Base-by-base conservation (phyloP, 2,797 vertebrate genomes). In the Chiroxiphia lanceolata region DNA sequence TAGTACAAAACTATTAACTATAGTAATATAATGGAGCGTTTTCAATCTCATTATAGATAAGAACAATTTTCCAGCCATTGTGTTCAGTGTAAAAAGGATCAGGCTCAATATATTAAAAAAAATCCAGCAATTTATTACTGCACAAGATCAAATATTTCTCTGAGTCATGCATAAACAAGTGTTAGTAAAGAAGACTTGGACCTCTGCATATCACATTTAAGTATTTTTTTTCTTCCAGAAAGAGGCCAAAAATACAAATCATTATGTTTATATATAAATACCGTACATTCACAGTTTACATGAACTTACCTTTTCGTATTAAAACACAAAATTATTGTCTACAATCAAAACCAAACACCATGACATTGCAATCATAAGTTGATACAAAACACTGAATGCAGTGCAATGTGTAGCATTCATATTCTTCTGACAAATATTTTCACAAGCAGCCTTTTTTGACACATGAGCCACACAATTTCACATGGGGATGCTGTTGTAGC, bases 381-480 rank as follows among this genome's bases (percentile, higher is more conserved):
- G 90, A 95, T 96, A 97, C 92, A 71, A 96, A 94, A 96, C 97
- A 98, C 96, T 97, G 97, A 98, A 97, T 96, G 98, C 97, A 98
- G 97, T 95, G 86, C 97, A 94, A 96, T 93, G 97, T 96, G 96
- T 96, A 98, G 97, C 97, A 97, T 98, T 97, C 97, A 85, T 96
- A 95, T 87, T 96, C 96, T 94, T 98, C 95, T 92, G 93, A 97
- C 97, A 97, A 97, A 96, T 93, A 97, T 97, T 97, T 97, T 97
- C 97, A 98, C 96, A 97, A 97, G 98, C 98, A 98, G 98, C 97
- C 96, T 98, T 97, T 94, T 98, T 97, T 95, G 93, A 98, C 96
- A 97, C 96, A 97, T 97, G 97, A 98, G 98, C 98, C 97, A 98
- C 98, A 98, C 98, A 96, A 93, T 89, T 96, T 97, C 97, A 98